Evolutionary conservation across 2,888 invertebrate species (phyloP).

Genomic region (Boloria selene): DNA sequence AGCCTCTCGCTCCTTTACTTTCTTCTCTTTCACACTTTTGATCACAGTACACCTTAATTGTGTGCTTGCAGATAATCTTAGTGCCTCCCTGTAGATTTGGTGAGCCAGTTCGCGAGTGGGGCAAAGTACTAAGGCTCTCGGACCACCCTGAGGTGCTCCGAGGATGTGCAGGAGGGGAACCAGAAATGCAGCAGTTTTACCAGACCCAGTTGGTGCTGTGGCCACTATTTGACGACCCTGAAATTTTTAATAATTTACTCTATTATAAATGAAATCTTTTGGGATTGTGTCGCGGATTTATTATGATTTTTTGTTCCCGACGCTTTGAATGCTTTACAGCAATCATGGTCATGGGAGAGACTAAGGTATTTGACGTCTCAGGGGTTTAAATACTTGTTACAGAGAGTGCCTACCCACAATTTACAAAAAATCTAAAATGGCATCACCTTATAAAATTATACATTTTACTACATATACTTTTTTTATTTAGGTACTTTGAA

Average conservation of each 20-base stretch:
- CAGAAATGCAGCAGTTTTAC: slow-evolving; percentile 97
- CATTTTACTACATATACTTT: too few relatives aligned
- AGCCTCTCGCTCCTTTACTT: slow-evolving; percentile 87
- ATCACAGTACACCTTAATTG: slow-evolving; percentile 90
- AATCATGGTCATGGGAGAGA: too few relatives aligned
- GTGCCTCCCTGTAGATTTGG: slow-evolving; percentile 93
- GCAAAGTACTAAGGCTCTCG: slow-evolving; percentile 93
- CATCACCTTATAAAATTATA: too few relatives aligned
- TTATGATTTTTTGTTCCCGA: too few relatives aligned
- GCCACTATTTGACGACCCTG: slow-evolving; percentile 92
- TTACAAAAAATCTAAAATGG: too few relatives aligned
- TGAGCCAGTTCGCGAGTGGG: slow-evolving; percentile 97
- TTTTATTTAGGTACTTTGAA: too few relatives aligned
- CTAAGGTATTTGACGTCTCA: too few relatives aligned
- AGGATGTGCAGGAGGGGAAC: slow-evolving; percentile 92
- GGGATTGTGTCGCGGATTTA: too few relatives aligned
- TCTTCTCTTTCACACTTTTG: slow-evolving; percentile 88
- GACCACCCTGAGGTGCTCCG: slow-evolving; percentile 86
- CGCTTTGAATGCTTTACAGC: too few relatives aligned
- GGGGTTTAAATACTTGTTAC: too few relatives aligned
- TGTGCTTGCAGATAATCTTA: slow-evolving; percentile 87
- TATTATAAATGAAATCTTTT: too few relatives aligned
- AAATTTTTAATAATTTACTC: slow-evolving; percentile 6
- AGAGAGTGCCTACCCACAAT: too few relatives aligned
- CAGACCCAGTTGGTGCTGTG: slow-evolving; percentile 98